These are phyloP conservation scores for Athene cunicularia DNA, from an alignment of 2,113 vertebrate genomes.

Conservation along the genomic window DNA sequence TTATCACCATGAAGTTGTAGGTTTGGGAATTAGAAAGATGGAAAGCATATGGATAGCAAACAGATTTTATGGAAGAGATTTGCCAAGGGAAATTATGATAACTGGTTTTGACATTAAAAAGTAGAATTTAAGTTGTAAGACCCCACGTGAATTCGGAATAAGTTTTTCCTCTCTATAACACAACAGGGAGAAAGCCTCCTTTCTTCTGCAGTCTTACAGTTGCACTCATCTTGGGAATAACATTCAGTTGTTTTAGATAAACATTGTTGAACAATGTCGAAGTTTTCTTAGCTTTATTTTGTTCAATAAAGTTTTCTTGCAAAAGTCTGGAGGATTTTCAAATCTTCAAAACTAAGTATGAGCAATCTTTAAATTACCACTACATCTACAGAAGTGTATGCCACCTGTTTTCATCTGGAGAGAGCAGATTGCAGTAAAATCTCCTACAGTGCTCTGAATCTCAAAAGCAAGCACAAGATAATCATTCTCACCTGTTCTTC, in stretches of 20 bases:
- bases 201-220: neutral
- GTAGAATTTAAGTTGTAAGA: neutral
- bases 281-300: neutral
- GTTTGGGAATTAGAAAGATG: neutral
- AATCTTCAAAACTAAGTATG: neutral
- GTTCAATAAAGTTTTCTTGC: neutral
- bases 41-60: neutral
- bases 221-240: neutral
- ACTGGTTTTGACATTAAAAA: neutral
- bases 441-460: neutral
- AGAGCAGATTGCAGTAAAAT: conserved; percentile 30
- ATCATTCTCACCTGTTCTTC: neutral
- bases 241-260: neutral
- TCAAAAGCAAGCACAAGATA: neutral
- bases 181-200: neutral
- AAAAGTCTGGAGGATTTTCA: neutral
- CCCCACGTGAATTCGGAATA: neutral
- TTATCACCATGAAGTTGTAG: neutral
- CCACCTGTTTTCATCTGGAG: conserved; percentile 5
- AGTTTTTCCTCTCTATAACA: neutral
- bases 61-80: neutral
- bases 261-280: neutral
- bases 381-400: neutral
- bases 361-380: neutral
- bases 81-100: neutral